phyloP scores from a whole-genome alignment of 2,113 vertebrate species.

The Lampris megalopsis region DNA sequence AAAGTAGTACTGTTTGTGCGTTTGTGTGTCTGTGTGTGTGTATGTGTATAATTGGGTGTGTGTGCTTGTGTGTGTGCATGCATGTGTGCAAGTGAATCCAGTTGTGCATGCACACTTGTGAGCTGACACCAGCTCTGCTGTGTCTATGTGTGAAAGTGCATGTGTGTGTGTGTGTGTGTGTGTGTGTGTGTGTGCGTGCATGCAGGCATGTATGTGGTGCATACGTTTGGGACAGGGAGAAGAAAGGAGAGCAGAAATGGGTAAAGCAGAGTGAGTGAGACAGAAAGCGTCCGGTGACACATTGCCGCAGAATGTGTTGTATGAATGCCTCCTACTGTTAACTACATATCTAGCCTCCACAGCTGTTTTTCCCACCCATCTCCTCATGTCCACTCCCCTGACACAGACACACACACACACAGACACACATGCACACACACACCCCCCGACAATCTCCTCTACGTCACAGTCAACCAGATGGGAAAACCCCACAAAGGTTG shows the following conservation, averaged over 20 bases:
- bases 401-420: slow-evolving; percentile 19
- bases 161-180: slow-evolving; percentile 8
- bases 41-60: too few species aligned
- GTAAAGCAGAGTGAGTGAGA: slow-evolving; percentile 22
- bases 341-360: slow-evolving; percentile 70
- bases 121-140: too few species aligned
- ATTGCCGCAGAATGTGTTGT: slow-evolving; percentile 71
- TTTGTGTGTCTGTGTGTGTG: background rate
- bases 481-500: slow-evolving; percentile 62
- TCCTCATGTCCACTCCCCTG: slow-evolving; percentile 17
- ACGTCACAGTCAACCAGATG: slow-evolving; percentile 59
- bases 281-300: slow-evolving; percentile 66
- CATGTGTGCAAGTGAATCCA: too few species aligned
- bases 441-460: slow-evolving; percentile 31
- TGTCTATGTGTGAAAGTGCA: too few species aligned
- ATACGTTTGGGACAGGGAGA: slow-evolving; percentile 41
- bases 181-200: slow-evolving; percentile 35
- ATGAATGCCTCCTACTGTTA: slow-evolving; percentile 77
- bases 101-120: too few species aligned
- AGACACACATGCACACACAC: slow-evolving; percentile 37
- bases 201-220: slow-evolving; percentile 34
- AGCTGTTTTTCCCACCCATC: slow-evolving; percentile 67
- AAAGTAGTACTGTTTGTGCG: background rate
- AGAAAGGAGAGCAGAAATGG: slow-evolving; percentile 55
- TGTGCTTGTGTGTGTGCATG: background rate